Evolutionary conservation across 64 coral and sea anemone species (phyloP), one percentile per base, ranked within the genome.

Genomic region (Acropora yongei): DNA sequence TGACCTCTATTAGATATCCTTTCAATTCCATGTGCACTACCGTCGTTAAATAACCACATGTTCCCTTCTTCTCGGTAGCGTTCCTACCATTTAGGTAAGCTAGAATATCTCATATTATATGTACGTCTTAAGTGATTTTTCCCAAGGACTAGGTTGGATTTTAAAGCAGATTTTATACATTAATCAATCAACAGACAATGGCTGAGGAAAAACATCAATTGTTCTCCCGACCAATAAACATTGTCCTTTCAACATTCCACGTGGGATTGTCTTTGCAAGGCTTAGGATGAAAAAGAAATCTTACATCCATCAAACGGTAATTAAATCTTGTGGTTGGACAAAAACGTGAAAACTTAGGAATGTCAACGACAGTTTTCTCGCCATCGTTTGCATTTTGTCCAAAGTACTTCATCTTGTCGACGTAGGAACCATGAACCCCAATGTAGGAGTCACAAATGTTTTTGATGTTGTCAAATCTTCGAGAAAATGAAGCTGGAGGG

Each of bases 391-490:
- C 77, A 53, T 43, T 57, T 53, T 41, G 41, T 5, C 53, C 83
- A 45, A 93, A 88, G 1, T 88, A 13, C 19, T 51, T 17, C 91
- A 93, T 93, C 65, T 53, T 67, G 0, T 80, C 8, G 0, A 20
- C 73, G 8, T 80, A 80, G 1, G 83, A 75, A 12, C 91, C 91
- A 78, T 93, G 91, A 16, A 88, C 55, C 11, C 91, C 91, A 8
- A 93, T 47, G 63, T 68, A 93, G 16, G n/a, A 58, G 49, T 88
- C 53, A 80, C 91, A 93, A 4, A 93, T 18, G 42, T 93, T 81
- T 55, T 19, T 55, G 12, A 17, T 20, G 6, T 40, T 51, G 49
- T 80, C 17, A 61, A 93, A 93, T 41, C 16, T 46, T 42, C 14
- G 44, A 11, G 57, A 50, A 39, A 68, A 65, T 0, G 57, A 78